Conservation (phyloP, 2,797 vertebrate genomes). For the Chelon labrosus region DNA sequence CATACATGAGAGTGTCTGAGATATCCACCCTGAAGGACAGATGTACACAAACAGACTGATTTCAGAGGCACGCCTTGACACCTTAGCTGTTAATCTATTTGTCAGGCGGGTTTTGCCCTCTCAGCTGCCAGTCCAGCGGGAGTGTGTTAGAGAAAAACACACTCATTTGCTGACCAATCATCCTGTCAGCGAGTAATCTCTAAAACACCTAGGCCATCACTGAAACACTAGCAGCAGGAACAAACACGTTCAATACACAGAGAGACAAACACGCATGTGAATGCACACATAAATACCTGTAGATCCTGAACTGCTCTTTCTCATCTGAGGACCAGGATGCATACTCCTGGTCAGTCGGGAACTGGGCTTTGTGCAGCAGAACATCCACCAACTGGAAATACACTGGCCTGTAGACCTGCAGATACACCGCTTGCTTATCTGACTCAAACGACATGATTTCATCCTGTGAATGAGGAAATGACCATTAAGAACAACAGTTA, state of each 20-base stretch:
- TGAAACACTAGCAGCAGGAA: constrained; percentile 30
- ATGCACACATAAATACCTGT: constrained; percentile 85
- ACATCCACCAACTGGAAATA: constrained; percentile 99
- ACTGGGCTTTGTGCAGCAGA: constrained; percentile 97
- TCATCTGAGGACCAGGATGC: constrained; percentile 97
- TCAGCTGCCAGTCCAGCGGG: constrained; percentile 40
- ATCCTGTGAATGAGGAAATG: constrained; percentile 83
- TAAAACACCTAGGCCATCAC: constrained; percentile 42
- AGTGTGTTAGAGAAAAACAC: constrained; percentile 54
- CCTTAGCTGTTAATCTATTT: constrained; percentile 28
- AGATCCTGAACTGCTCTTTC: constrained; percentile 99
- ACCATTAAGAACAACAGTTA: neutral
- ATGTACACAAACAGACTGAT: constrained; percentile 34
- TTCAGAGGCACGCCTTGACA: constrained; percentile 19
- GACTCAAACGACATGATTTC: constrained; percentile 97
- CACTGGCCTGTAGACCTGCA: constrained; percentile 97
- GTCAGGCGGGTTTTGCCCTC: constrained; percentile 38
- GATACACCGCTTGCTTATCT: constrained; percentile 94
- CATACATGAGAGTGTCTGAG: constrained; percentile 98
- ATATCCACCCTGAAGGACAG: constrained; percentile 93
- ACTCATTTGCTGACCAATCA: constrained; percentile 60
- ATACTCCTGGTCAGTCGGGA: constrained; percentile 96
- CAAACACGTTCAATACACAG: neutral
- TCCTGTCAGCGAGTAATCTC: constrained; percentile 57
- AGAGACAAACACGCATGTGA: neutral